Evolutionary conservation across 2,113 vertebrate species (phyloP).

Genomic region (Garra rufa): DNA sequence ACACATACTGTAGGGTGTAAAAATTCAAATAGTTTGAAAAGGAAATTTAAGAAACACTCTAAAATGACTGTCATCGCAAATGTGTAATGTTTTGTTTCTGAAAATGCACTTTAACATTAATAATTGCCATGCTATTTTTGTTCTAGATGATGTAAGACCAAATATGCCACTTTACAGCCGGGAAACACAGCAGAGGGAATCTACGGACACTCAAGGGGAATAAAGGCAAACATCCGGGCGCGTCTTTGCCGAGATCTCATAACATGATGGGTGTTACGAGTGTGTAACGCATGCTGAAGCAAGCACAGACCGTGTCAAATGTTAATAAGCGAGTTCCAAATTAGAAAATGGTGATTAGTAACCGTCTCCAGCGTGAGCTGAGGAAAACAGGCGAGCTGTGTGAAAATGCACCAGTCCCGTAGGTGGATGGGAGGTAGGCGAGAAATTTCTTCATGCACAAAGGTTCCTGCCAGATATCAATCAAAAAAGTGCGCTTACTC

Average conservation of each 20-base stretch:
- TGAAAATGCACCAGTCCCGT: conserved; percentile 8
- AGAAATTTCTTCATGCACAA: neutral
- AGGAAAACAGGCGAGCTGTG: neutral
- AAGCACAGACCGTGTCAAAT: neutral
- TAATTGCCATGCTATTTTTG: neutral
- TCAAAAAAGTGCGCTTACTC: conserved; percentile 20
- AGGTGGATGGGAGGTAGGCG: conserved; percentile 22
- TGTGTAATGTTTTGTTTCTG: neutral
- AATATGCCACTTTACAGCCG: neutral
- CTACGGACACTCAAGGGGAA: neutral
- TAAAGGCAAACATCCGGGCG: neutral
- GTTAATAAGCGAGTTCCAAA: conserved; percentile 62
- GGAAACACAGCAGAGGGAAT: neutral
- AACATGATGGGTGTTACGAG: neutral
- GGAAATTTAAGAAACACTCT: neutral
- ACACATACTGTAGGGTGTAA: no score
- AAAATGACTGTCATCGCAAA: neutral
- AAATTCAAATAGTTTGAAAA: neutral
- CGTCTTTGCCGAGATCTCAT: neutral
- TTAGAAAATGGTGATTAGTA: conserved; percentile 54
- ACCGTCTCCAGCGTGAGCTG: conserved; percentile 28
- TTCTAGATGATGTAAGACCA: neutral
- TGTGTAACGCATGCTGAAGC: neutral
- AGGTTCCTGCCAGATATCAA: conserved; percentile 21
- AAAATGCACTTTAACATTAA: neutral